phyloP scores from a whole-genome alignment of 2,888 invertebrate genomes.

The Torymus auratus region DNA sequence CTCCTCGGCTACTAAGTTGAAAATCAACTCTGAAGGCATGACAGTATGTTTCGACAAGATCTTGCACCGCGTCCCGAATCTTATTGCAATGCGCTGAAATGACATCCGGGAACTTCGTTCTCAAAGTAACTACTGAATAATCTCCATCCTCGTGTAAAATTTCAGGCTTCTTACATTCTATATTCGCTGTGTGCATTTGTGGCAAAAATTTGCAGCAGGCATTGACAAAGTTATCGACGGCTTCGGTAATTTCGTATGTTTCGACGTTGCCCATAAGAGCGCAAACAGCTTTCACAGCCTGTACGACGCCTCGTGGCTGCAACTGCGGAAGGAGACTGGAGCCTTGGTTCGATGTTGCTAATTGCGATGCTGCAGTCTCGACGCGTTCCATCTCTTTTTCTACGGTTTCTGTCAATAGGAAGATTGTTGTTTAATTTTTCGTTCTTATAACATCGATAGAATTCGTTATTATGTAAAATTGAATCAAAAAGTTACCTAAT shows the following conservation, averaged over 20 bases:
- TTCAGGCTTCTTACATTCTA: conserved; percentile 80
- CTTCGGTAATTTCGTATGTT: conserved; percentile 90
- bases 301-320: conserved; percentile 86
- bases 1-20: conserved; percentile 81
- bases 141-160: conserved; percentile 83
- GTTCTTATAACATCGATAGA: too few species aligned
- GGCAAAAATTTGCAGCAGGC: conserved; percentile 79
- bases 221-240: conserved; percentile 82
- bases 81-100: conserved; percentile 84
- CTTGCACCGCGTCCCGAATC: conserved; percentile 88
- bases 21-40: conserved; percentile 91
- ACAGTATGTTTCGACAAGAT: conserved; percentile 90
- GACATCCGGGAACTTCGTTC: conserved; percentile 79
- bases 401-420: conserved; percentile 82
- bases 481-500: conserved; percentile 79
- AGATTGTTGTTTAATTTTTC: neutral
- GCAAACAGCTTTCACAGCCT: conserved; percentile 95
- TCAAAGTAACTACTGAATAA: conserved; percentile 83
- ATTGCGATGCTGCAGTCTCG: conserved; percentile 80
- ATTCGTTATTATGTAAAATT: too few species aligned
- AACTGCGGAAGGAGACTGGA: conserved; percentile 75
- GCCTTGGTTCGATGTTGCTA: conserved; percentile 72
- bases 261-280: conserved; percentile 92
- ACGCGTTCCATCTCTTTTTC: conserved; percentile 89
- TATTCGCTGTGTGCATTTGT: conserved; percentile 72